Evolutionary conservation across 23 tunicate genomes (phyloP).

Genomic region (Halocynthia roretzi): DNA sequence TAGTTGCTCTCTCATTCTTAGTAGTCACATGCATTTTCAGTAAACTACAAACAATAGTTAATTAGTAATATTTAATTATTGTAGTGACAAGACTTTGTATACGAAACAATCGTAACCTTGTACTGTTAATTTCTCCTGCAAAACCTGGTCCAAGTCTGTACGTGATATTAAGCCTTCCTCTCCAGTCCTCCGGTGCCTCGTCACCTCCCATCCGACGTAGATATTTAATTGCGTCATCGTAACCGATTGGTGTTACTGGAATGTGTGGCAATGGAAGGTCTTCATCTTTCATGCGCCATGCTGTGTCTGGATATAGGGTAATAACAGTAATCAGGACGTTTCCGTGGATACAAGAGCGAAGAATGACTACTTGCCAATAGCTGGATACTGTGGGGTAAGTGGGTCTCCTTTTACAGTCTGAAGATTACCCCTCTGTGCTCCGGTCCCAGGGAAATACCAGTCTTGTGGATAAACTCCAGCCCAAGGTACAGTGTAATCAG

Average conservation of each 20-base stretch:
- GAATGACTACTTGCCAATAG: conserved; percentile 33
- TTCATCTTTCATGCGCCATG: conserved; percentile 24
- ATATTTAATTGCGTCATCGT: conserved; percentile 39
- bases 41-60: neutral
- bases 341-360: no score
- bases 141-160: conserved; percentile 42
- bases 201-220: conserved; percentile 26
- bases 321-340: no score
- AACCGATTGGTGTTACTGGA: conserved; percentile 53
- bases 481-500: conserved; percentile 82
- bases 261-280: conserved; percentile 12
- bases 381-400: conserved; percentile 67
- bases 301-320: conserved; percentile 10
- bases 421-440: conserved; percentile 71
- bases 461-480: conserved; percentile 58
- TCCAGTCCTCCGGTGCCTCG: conserved; percentile 27
- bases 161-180: conserved; percentile 29
- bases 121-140: conserved; percentile 10
- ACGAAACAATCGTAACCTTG: neutral
- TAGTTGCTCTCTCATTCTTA: conserved; percentile 22
- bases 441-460: conserved; percentile 72
- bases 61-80: neutral
- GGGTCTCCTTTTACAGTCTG: conserved; percentile 57
- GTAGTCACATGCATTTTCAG: conserved; percentile 68
- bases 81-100: neutral